Evolutionary conservation across 2,797 vertebrate species (phyloP).

Genomic region (Danio jaintianensis): DNA sequence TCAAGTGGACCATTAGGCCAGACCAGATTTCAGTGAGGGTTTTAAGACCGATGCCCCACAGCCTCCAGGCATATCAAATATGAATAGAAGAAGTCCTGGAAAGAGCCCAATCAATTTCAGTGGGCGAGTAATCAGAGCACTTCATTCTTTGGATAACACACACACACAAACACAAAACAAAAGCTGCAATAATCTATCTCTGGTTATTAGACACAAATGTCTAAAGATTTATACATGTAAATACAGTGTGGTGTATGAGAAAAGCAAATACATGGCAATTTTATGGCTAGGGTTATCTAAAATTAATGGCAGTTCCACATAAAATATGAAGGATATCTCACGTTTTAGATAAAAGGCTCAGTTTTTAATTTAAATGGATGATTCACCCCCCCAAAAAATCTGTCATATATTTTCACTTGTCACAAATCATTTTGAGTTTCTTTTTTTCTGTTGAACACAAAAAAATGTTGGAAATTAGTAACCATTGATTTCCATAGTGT

Average conservation of each 20-base stretch:
- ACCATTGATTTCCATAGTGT: too few relatives aligned
- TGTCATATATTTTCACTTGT: too few relatives aligned
- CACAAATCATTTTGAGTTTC: too few relatives aligned
- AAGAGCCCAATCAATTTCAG: slow-evolving; percentile 73
- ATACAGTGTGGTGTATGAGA: slow-evolving; percentile 66
- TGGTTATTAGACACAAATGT: slow-evolving; percentile 26
- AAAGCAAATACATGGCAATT: slow-evolving; percentile 62
- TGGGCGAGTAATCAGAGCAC: slow-evolving; percentile 77
- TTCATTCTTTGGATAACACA: slow-evolving; percentile 66
- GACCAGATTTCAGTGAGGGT: slow-evolving; percentile 72
- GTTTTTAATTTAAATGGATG: not conserved
- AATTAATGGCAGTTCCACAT: slow-evolving; percentile 71
- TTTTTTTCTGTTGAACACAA: too few relatives aligned
- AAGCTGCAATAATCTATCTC: slow-evolving; percentile 22
- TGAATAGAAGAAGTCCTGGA: slow-evolving; percentile 75
- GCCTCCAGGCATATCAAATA: slow-evolving; percentile 80
- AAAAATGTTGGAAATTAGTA: too few relatives aligned
- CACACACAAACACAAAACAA: slow-evolving; percentile 17
- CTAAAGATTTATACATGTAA: slow-evolving; percentile 1
- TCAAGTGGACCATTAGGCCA: slow-evolving; percentile 68
- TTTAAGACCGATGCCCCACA: slow-evolving; percentile 71
- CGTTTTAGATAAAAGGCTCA: slow-evolving; percentile 50
- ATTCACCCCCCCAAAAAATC: not conserved
- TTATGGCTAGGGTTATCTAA: slow-evolving; percentile 68
- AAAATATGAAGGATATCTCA: slow-evolving; percentile 70